phyloP scores from a whole-genome alignment of 2,888 invertebrate species.

The Drosophila paracracens region DNA sequence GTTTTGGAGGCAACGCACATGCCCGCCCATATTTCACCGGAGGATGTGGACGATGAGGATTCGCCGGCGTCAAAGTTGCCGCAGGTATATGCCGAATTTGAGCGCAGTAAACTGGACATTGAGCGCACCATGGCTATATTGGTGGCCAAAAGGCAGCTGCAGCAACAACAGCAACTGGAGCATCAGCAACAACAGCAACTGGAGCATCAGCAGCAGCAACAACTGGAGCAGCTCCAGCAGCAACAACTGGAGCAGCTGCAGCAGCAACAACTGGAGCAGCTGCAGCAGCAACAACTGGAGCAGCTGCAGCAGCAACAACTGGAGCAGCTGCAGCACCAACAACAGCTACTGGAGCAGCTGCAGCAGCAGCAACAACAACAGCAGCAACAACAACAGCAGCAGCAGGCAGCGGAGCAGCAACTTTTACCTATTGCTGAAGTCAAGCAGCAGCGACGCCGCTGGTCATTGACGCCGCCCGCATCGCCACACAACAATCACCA shows the following conservation, averaged over 20 bases:
- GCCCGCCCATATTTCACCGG: conserved; percentile 5
- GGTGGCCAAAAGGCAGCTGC: conserved; percentile 50
- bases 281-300: neutral
- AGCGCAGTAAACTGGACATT: conserved; percentile 82
- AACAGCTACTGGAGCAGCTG: conserved; percentile 15
- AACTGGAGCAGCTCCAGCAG: conserved; percentile 15
- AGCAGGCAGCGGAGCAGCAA: conserved; percentile 16
- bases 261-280: neutral
- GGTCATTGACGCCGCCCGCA: conserved; percentile 82
- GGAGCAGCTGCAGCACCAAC: conserved; percentile 25
- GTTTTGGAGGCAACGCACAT: conserved; percentile 30
- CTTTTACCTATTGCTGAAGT: neutral
- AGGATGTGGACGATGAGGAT: conserved; percentile 46
- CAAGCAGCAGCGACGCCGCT: conserved; percentile 65
- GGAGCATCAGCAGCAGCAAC: conserved; percentile 20
- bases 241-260: conserved; percentile 36
- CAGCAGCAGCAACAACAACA: conserved; percentile 6
- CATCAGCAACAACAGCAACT: conserved; percentile 9
- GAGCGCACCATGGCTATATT: conserved; percentile 77
- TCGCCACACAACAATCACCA: conserved; percentile 71
- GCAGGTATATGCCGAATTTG: conserved; percentile 80
- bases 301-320: neutral
- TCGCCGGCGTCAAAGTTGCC: conserved; percentile 71
- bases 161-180: conserved; percentile 7
- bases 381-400: neutral